Percentiles rank a stretch among this genome's conserved stretches.
phyloP scores from a whole-genome alignment of 2,113 vertebrate species.

The Sinocyclocheilus anophthalmus region DNA sequence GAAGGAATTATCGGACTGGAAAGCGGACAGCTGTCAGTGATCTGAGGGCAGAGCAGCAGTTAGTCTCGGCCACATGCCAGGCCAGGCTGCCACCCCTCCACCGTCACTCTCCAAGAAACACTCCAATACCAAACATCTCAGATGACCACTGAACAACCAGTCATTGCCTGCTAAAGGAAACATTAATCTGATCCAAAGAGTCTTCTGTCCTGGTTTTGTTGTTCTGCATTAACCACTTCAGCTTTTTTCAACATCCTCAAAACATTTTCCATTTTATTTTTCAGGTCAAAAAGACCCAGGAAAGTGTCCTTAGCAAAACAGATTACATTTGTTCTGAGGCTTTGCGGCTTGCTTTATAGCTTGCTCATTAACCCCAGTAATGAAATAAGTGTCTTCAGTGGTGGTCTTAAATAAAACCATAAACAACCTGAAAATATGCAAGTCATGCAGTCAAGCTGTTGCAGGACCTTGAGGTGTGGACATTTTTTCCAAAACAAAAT shows the following conservation, averaged over 20 bases:
- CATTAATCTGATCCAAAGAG: not conserved
- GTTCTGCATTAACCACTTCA: not conserved
- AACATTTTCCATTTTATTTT: too few species aligned
- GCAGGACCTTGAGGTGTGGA: not conserved
- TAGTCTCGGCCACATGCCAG: not conserved
- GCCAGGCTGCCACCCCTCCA: not conserved
- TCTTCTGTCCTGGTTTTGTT: not conserved
- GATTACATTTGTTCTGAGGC: not conserved
- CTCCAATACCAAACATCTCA: constrained; percentile 6
- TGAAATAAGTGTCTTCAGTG: not conserved
- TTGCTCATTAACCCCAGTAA: not conserved
- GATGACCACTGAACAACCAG: not conserved
- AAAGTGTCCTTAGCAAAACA: not conserved
- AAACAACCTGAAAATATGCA: not conserved
- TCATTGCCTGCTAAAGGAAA: not conserved
- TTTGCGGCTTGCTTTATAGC: not conserved
- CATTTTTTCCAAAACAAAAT: constrained; percentile 5
- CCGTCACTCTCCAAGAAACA: constrained; percentile 21
- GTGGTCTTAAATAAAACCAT: not conserved
- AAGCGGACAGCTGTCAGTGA: constrained; percentile 48
- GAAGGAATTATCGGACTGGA: constrained; percentile 40
- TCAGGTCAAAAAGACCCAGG: too few species aligned
- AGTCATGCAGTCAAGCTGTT: not conserved
- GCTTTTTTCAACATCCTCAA: not conserved
- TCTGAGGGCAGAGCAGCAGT: constrained; percentile 14